Percentiles rank a stretch among this genome's conserved stretches.
phyloP scores from a whole-genome alignment of 2,113 vertebrate species.

The Bufo gargarizans region DNA sequence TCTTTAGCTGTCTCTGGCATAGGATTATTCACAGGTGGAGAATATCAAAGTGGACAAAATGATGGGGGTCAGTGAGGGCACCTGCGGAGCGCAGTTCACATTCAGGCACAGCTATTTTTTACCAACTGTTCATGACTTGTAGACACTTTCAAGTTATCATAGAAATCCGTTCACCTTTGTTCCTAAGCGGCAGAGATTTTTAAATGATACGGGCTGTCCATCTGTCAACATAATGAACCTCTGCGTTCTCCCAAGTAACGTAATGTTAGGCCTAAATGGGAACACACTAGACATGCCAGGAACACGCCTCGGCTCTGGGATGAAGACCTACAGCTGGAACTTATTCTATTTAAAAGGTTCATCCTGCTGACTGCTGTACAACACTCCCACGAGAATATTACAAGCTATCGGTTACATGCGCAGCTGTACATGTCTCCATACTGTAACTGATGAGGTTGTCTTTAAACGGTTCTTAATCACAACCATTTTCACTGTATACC shows the following conservation, averaged over 20 bases:
- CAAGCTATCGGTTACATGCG: conserved; percentile 55
- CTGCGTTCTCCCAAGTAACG: accelerated
- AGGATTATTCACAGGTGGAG: neutral
- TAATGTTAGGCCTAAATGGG: neutral
- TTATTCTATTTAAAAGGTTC: neutral
- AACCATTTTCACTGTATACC: conserved; percentile 17
- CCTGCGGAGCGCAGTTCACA: neutral
- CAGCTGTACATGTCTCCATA: conserved; percentile 32
- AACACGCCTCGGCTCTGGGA: neutral
- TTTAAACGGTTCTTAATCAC: conserved; percentile 53
- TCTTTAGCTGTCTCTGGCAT: neutral
- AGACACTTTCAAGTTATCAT: neutral
- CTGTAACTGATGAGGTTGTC: conserved; percentile 7
- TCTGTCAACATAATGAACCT: accelerated
- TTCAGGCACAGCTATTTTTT: conserved; percentile 12
- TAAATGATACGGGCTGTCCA: neutral
- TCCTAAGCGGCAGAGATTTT: conserved; percentile 14
- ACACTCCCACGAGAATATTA: conserved; percentile 26
- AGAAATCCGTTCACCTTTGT: conserved; percentile 20
- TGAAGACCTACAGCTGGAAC: conserved; percentile 54
- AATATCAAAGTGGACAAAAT: conserved; percentile 8
- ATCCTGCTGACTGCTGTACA: conserved; percentile 47
- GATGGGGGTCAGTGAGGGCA: neutral
- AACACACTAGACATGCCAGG: accelerated
- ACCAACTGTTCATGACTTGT: neutral